Percentiles rank a stretch among this genome's conserved stretches.
phyloP scores from a whole-genome alignment of 2,113 vertebrate genomes.

The Mustelus asterias region DNA sequence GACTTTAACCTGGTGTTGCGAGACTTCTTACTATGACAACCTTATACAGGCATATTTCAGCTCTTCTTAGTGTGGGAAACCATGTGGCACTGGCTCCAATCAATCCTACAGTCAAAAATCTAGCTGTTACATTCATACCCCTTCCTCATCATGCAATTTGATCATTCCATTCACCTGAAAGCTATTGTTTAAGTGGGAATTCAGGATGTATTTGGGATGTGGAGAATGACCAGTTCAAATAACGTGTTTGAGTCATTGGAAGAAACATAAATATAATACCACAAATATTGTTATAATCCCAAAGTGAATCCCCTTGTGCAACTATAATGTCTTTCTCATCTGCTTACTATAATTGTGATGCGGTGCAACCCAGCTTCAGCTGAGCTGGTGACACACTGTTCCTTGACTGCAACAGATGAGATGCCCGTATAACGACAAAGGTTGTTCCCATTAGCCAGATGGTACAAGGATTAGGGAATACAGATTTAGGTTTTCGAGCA shows the following conservation, averaged over 20 bases:
- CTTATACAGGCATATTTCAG: background rate
- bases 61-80: background rate
- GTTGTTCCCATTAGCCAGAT: too few species aligned
- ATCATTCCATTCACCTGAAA: background rate
- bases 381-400: background rate
- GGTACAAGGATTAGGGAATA: too few species aligned
- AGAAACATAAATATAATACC: background rate
- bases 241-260: background rate
- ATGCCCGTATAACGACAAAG: too few species aligned
- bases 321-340: background rate
- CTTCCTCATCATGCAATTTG: background rate
- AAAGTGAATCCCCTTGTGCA: background rate
- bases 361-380: background rate
- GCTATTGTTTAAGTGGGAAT: background rate
- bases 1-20: too few species aligned
- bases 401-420: too few species aligned
- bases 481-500: too few species aligned
- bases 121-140: background rate
- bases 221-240: background rate
- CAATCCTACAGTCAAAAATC: background rate
- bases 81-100: background rate
- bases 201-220: background rate
- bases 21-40: background rate
- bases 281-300: background rate
- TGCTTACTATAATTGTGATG: background rate